These are phyloP conservation scores for Drosophila tani DNA, from an alignment of 1,140 invertebrate genomes.

Conservation along the genomic window DNA sequence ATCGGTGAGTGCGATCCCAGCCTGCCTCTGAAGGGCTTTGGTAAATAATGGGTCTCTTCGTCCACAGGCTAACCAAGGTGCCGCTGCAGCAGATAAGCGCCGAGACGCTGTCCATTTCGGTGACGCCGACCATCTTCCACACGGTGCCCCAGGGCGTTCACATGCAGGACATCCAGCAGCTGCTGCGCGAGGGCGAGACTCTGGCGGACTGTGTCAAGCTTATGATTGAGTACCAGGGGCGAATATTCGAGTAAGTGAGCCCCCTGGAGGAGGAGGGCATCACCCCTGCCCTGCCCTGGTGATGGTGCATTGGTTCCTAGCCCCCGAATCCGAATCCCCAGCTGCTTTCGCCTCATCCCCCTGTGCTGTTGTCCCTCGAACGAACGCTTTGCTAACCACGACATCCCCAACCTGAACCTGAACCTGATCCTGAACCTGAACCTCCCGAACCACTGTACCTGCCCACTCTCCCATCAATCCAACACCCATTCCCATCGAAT, in stretches of 20 bases:
- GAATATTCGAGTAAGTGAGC: conserved; percentile 82
- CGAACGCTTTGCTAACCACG: conserved; percentile 29
- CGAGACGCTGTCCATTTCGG: conserved; percentile 76
- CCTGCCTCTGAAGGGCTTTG: background rate
- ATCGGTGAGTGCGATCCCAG: conserved; percentile 58
- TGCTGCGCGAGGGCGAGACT: conserved; percentile 74
- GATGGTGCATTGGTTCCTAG: conserved; percentile 52
- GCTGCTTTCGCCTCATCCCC: conserved; percentile 21
- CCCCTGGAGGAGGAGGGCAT: conserved; percentile 1
- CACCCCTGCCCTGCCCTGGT: conserved; percentile 2
- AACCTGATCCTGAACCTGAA: background rate
- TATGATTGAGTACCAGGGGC: conserved; percentile 81
- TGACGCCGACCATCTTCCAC: conserved; percentile 81
- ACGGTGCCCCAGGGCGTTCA: conserved; percentile 71
- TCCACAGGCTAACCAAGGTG: conserved; percentile 73
- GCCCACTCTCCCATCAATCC: conserved; percentile 7
- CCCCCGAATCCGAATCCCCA: conserved; percentile 10
- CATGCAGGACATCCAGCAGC: conserved; percentile 67
- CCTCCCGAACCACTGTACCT: conserved; percentile 14
- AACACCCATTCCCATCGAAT: conserved; percentile 14
- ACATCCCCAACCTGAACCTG: conserved; percentile 21
- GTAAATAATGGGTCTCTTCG: too few relatives aligned
- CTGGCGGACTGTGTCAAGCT: conserved; percentile 78
- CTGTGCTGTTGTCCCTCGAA: conserved; percentile 26
- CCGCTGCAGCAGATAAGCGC: conserved; percentile 79